Conservation (phyloP, 1,140 invertebrate genomes). For the Mercenaria mercenaria region DNA sequence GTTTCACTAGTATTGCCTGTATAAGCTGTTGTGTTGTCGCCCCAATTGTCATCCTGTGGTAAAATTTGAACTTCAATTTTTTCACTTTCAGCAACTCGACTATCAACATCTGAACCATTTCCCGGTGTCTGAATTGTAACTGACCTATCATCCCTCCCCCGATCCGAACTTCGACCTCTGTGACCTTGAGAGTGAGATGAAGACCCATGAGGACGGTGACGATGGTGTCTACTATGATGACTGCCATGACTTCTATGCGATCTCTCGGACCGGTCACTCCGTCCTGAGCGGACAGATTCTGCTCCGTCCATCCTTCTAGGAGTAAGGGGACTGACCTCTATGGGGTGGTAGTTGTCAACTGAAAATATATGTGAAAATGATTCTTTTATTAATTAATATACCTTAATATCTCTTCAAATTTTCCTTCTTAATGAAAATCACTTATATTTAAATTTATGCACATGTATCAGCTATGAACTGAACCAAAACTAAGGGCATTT, state of each 20-base stretch:
- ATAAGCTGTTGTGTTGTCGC: conserved; percentile 98
- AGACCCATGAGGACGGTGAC: conserved; percentile 69
- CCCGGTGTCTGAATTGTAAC: conserved; percentile 83
- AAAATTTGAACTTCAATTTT: conserved; percentile 94
- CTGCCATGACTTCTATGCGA: conserved; percentile 82
- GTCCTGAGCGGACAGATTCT: conserved; percentile 84
- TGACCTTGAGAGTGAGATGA: conserved; percentile 61
- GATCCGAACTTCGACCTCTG: conserved; percentile 71
- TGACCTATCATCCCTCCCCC: conserved; percentile 81
- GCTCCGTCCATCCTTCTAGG: conserved; percentile 79
- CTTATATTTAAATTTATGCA: too few relatives aligned
- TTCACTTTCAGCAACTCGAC: conserved; percentile 87
- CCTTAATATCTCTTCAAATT: too few relatives aligned
- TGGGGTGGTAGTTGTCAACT: conserved; percentile 37
- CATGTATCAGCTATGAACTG: too few relatives aligned
- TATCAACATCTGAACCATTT: conserved; percentile 80
- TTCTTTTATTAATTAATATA: background rate
- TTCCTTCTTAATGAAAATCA: too few relatives aligned
- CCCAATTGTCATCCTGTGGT: conserved; percentile 98
- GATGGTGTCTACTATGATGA: conserved; percentile 76
- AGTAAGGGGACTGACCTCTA: conserved; percentile 17
- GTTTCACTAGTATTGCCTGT: conserved; percentile 97
- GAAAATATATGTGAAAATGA: conserved; percentile 27
- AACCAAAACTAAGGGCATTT: too few relatives aligned
- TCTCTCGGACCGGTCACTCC: conserved; percentile 84